Conservation (phyloP, 2,888 invertebrate genomes). For the Lypha dubia region DNA sequence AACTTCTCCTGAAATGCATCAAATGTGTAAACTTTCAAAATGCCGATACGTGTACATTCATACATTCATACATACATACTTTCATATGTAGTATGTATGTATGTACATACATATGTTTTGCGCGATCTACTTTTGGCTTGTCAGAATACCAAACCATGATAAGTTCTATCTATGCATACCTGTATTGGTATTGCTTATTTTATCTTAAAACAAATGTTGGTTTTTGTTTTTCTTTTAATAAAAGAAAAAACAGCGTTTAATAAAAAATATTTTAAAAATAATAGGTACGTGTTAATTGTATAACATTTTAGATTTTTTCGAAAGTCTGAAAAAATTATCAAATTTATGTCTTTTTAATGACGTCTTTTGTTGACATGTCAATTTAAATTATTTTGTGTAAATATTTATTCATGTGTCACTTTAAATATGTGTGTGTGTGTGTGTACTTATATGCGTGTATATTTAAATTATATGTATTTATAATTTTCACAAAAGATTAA, state of each 20-base stretch:
- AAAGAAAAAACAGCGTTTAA: background rate
- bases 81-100: too few relatives aligned
- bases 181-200: background rate
- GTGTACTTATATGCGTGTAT: too few relatives aligned
- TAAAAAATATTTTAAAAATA: background rate
- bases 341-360: conserved; percentile 38
- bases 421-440: background rate
- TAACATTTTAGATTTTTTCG: background rate
- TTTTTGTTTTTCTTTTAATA: background rate
- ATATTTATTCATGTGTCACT: background rate
- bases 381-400: conserved; percentile 24
- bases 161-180: too few relatives aligned
- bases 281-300: conserved; percentile 10
- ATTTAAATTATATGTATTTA: too few relatives aligned
- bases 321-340: background rate
- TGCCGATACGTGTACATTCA: too few relatives aligned
- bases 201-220: background rate
- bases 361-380: conserved; percentile 17
- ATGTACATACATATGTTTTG: too few relatives aligned
- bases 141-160: too few relatives aligned
- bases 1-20: too few relatives aligned
- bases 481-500: too few relatives aligned
- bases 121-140: too few relatives aligned
- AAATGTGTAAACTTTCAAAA: too few relatives aligned
- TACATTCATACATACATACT: too few relatives aligned